phyloP scores from a whole-genome alignment of 2,797 vertebrate species.

The Spheniscus humboldti region DNA sequence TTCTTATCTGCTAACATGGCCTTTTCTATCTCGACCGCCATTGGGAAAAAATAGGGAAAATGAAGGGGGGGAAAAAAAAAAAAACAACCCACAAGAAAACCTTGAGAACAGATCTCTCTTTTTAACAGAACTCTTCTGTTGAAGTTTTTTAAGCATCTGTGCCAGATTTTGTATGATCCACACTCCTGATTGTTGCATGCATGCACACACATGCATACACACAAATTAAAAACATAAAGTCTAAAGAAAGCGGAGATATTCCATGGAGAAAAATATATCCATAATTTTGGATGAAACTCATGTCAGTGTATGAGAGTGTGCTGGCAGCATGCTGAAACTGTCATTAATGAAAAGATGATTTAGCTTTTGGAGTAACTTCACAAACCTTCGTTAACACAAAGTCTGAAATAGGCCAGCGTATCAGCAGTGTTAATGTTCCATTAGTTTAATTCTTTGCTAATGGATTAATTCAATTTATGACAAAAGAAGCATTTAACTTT shows the following conservation, averaged over 20 bases:
- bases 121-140: not conserved
- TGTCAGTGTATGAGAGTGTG: not conserved
- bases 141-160: not conserved
- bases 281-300: not conserved
- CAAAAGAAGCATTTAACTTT: constrained; percentile 44
- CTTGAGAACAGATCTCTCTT: not conserved
- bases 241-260: not conserved
- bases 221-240: not conserved
- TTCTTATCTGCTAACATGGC: constrained; percentile 6
- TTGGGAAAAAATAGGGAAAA: constrained; percentile 4
- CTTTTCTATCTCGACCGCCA: constrained; percentile 11
- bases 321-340: not conserved
- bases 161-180: not conserved
- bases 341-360: constrained; percentile 17
- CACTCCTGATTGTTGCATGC: not conserved
- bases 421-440: constrained; percentile 8
- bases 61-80: accelerated
- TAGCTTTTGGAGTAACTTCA: constrained; percentile 34
- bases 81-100: not conserved
- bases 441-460: constrained; percentile 59
- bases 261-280: not conserved
- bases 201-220: no score
- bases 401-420: not conserved
- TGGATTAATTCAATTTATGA: constrained; percentile 48
- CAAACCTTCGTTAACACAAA: constrained; percentile 45